Base-by-base conservation (phyloP, 1,140 invertebrate species). In the Drosophila biarmipes region DNA sequence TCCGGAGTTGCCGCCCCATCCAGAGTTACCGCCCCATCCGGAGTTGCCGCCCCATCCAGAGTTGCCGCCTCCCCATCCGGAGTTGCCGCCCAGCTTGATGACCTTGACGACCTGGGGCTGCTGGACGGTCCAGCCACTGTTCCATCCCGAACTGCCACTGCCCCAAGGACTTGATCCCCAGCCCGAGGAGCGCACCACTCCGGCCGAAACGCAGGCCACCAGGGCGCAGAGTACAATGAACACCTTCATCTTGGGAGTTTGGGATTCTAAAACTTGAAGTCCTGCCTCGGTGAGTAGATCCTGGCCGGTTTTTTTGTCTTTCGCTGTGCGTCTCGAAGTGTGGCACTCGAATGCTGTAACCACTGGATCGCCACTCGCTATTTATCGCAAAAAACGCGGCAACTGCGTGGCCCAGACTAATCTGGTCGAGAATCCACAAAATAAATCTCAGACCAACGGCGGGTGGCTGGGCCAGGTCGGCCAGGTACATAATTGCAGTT, bases 371-470 rank as follows among this genome's bases (percentile, higher is more conserved):
- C 38, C 71, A 31, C 54, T 56, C 67, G 75, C 71, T 87, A 85
- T 87, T 87, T 87, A 87, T 87, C 27, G 62, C 53, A 42, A 63
- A 66, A 64, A 31, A 31, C 4, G 4, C 29, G 17, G 40, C 29
- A 56, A 37, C 54, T 63, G 77, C 68, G 51, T 74, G 46, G 52
- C 63, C 42, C 15, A 56, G 43, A 49, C 66, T 46, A 14, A 46
- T 40, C 72, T 57, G 56, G 45, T 52, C 31, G 59, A 85, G 82
- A 86, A 85, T 86, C 81, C 78, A 87, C 78, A 86, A 86, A 87
- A 86, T 87, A 86, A 86, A 87, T 87, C 78, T 68, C 55, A 29
- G 48, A 37, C 43, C 38, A 55, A 37, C 43, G 61, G 69, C 69
- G 81, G 68, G 52, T 80, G 68, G 56, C 37, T 67, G 81, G 42